Percentiles rank a stretch among this genome's conserved stretches.
These are phyloP conservation scores for Psittacula derbiana DNA, from an alignment of 2,797 vertebrate species.

Conservation along the genomic window DNA sequence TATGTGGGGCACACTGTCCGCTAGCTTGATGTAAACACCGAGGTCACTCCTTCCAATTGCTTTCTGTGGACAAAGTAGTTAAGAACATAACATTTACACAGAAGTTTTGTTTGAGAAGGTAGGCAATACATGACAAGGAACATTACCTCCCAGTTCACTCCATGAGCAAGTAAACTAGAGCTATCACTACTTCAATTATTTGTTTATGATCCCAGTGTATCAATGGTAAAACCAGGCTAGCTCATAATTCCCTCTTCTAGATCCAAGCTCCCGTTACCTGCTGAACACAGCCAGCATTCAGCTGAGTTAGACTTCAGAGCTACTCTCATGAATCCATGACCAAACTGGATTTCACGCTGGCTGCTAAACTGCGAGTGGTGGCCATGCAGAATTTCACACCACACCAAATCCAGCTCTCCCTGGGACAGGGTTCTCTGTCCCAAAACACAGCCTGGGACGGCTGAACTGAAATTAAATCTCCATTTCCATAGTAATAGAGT, in stretches of 20 bases:
- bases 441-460: background rate
- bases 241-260: background rate
- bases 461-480: background rate
- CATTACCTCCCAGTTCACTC: background rate
- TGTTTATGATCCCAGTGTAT: background rate
- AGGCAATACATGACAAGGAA: background rate
- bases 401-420: background rate
- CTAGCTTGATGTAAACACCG: background rate
- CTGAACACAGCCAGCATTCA: background rate
- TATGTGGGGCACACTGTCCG: background rate
- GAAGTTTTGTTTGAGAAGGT: constrained; percentile 14
- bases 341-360: background rate
- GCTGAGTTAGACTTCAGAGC: background rate
- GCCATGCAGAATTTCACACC: background rate
- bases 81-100: background rate
- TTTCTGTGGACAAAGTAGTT: background rate
- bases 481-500: background rate
- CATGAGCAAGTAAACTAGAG: background rate
- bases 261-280: background rate
- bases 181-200: background rate
- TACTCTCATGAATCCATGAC: background rate
- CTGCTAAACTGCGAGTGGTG: background rate
- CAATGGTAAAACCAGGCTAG: background rate
- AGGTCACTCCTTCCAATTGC: constrained; percentile 14
- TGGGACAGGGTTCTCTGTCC: background rate